These are phyloP conservation scores for Bryconaethiops microstoma DNA, from an alignment of 2,797 vertebrate species.

Conservation along the genomic window DNA sequence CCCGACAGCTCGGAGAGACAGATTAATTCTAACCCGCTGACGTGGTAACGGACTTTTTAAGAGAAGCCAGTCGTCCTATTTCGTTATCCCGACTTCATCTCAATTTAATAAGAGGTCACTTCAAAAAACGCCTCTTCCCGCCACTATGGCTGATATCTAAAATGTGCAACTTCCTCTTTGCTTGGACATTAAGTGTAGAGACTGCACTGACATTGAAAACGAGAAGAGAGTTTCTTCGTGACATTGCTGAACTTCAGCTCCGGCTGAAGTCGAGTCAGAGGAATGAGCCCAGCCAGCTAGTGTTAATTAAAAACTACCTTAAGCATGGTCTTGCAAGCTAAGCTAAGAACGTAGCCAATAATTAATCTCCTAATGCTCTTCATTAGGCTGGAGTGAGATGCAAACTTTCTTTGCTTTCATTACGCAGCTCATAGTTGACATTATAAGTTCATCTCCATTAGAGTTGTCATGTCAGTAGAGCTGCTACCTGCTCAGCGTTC, in stretches of 20 bases:
- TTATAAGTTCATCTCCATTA: slow-evolving; percentile 30
- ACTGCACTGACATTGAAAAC: not conserved
- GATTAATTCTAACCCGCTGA: not conserved
- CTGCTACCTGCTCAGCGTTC: not conserved
- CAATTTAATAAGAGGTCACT: not conserved
- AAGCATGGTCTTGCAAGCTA: slow-evolving; percentile 29
- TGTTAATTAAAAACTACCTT: slow-evolving; percentile 52
- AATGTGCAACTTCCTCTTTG: not conserved
- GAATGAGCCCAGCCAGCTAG: slow-evolving; percentile 25
- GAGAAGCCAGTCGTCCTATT: not conserved
- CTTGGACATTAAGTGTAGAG: no score
- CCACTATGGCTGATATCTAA: not conserved
- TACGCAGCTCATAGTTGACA: slow-evolving; percentile 37
- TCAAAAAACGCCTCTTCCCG: not conserved
- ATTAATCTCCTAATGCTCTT: slow-evolving; percentile 62
- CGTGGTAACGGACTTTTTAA: not conserved
- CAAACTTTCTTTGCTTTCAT: slow-evolving; percentile 50
- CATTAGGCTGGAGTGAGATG: slow-evolving; percentile 33
- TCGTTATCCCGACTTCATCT: not conserved
- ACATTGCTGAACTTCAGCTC: not conserved
- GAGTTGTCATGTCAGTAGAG: not conserved
- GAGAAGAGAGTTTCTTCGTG: not conserved
- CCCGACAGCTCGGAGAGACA: not conserved
- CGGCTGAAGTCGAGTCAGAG: not conserved
- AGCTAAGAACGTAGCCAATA: slow-evolving; percentile 53